Evolutionary conservation across 37 sponge, comb jelly and placozoan species (phyloP).

Genomic region (Sycon ciliatum): DNA sequence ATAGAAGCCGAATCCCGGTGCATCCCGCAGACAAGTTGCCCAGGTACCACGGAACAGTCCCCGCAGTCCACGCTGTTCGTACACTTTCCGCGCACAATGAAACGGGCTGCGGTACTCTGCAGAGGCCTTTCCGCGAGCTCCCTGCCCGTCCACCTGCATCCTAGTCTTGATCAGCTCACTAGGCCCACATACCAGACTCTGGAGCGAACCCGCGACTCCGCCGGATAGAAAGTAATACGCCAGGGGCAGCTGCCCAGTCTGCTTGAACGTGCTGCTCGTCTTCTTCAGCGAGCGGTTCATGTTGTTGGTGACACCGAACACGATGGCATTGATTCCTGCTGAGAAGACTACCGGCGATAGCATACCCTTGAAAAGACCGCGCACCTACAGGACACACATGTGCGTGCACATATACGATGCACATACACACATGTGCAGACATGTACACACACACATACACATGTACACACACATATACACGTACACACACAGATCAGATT

Average conservation of each 20-base stretch:
- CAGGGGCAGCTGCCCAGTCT: background rate
- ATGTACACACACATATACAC: slow-evolving; percentile 12
- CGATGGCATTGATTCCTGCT: slow-evolving; percentile 66
- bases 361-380: slow-evolving; percentile 84
- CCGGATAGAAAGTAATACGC: slow-evolving; percentile 49
- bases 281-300: slow-evolving; percentile 19
- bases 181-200: slow-evolving; percentile 41
- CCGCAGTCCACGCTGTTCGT: slow-evolving; percentile 39
- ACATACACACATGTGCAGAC: background rate
- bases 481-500: background rate
- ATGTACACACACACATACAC: slow-evolving; percentile 5
- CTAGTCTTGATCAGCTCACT: slow-evolving; percentile 72
- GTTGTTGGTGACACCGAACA: slow-evolving; percentile 71
- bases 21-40: slow-evolving; percentile 56
- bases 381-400: slow-evolving; percentile 28
- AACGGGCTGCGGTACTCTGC: slow-evolving; percentile 38
- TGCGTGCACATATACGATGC: background rate
- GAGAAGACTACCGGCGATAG: slow-evolving; percentile 61
- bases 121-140: background rate
- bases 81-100: slow-evolving; percentile 49
- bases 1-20: slow-evolving; percentile 58
- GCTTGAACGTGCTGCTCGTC: background rate
- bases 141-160: slow-evolving; percentile 64
- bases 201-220: slow-evolving; percentile 44
- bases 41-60: slow-evolving; percentile 56